Percentiles rank a stretch among this genome's conserved stretches.
Evolutionary conservation across 2,113 vertebrate species (phyloP).

Genomic region (Eulemur rufifrons): DNA sequence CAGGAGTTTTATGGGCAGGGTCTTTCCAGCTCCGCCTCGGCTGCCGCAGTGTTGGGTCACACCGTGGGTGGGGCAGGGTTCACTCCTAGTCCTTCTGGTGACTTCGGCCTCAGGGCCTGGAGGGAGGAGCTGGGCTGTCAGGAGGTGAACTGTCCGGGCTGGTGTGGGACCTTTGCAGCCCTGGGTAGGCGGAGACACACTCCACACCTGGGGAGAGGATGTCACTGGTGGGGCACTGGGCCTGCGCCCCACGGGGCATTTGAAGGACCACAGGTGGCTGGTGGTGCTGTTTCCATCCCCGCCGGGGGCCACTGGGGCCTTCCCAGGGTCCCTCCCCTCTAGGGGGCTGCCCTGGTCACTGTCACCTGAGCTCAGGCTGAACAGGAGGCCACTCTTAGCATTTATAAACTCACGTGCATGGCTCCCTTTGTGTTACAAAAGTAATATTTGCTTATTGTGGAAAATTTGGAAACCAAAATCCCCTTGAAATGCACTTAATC

Average conservation of each 20-base stretch:
- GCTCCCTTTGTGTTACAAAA: not conserved
- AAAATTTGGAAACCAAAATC: not conserved
- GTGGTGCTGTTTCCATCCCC: not conserved
- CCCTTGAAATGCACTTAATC: not conserved
- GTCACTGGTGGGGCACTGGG: not conserved
- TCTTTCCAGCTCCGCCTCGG: slow-evolving; percentile 20
- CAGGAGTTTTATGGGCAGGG: not conserved
- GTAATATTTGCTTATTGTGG: fast-evolving
- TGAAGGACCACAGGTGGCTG: not conserved
- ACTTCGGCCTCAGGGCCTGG: not conserved
- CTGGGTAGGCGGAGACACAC: too few relatives aligned
- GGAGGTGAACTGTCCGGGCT: not conserved
- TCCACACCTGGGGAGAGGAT: fast-evolving
- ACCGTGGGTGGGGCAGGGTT: not conserved
- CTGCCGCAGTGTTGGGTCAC: slow-evolving; percentile 7
- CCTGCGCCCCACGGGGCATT: fast-evolving
- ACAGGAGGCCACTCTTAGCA: not conserved
- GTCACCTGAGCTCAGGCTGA: not conserved
- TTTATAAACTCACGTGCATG: fast-evolving
- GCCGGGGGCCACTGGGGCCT: not conserved
- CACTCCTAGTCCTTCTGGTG: slow-evolving; percentile 35
- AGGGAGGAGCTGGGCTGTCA: not conserved
- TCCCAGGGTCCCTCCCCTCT: not conserved
- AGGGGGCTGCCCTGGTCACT: not conserved
- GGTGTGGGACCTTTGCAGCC: fast-evolving